phyloP scores from a whole-genome alignment of 2,888 invertebrate genomes.

The Drosophila parthenogenetica region DNA sequence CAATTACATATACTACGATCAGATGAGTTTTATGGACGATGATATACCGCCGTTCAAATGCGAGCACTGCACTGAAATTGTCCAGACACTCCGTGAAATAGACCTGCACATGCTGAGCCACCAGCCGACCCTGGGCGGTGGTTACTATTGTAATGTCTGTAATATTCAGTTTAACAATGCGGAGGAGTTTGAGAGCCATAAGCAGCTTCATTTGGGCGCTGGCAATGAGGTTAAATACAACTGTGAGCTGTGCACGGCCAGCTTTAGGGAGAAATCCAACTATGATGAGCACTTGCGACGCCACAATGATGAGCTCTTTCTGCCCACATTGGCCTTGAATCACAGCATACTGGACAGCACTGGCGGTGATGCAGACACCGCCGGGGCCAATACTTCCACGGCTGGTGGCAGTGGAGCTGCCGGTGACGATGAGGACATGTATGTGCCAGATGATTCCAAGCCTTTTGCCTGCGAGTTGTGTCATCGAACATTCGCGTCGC shows the following conservation, averaged over 20 bases:
- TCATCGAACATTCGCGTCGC: constrained; percentile 70
- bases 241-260: constrained; percentile 81
- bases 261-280: constrained; percentile 81
- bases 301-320: constrained; percentile 80
- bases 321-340: constrained; percentile 72
- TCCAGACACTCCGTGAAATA: constrained; percentile 78
- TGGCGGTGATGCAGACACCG: constrained; percentile 33
- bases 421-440: constrained; percentile 42
- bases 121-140: constrained; percentile 66
- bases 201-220: constrained; percentile 70
- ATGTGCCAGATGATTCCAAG: constrained; percentile 48
- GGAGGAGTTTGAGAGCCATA: constrained; percentile 77
- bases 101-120: constrained; percentile 78
- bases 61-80: constrained; percentile 74
- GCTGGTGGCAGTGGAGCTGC: constrained; percentile 14
- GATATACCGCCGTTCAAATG: constrained; percentile 83
- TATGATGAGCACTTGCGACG: constrained; percentile 81
- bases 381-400: constrained; percentile 15
- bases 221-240: constrained; percentile 77
- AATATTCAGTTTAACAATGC: constrained; percentile 71
- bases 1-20: constrained; percentile 80
- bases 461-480: constrained; percentile 74
- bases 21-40: constrained; percentile 81
- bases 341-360: constrained; percentile 65
- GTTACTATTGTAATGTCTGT: constrained; percentile 76